Base-by-base conservation (phyloP, 2,888 invertebrate species). In the Himalopsyche tibetana region DNA sequence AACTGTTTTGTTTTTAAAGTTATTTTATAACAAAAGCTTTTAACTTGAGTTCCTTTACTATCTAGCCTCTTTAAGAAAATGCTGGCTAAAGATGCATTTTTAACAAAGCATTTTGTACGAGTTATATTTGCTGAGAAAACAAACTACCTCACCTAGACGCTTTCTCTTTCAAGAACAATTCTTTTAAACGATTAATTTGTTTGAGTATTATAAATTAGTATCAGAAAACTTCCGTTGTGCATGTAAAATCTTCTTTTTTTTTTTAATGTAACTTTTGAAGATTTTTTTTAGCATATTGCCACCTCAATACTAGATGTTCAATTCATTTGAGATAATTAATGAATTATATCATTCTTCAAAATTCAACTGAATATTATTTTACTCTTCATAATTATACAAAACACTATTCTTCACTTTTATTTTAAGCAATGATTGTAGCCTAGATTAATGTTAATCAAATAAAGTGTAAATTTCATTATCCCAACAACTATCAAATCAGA, bases 51-150 rank as follows among this genome's bases (percentile, higher is more conserved):
- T 45, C 51, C 45, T 45, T 51, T 28, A 19, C 80, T 45, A 80
- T 45, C 19, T 80, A 9, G 45, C 80, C 45, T 45, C 80, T 45
- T 80, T 42, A 51, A 45, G 28, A 80, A 51, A 80, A 45, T 51
- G 80, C 80, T 80, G 19, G 80, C 80, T 80, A n/a, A 80, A 51
- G 45, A 80, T 80, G 80, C 80, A 80, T 80, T 45, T 51, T 42
- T 42, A 80, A 80, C 80, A 80, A 80, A 80, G 80, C 51, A 28
- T 45, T 45, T 42, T 80, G 38, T 36, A 74, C 38, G 80, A 80
- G 42, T n/a, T 80, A 38, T 42, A 40, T 80, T 42, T 45, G 6
- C 80, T 45, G 80, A 15, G 11, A 28, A 19, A 11, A 36, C 69
- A 28, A 69, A 69, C 3, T 28, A n/a, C 28, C 11, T 28, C 15